phyloP scores from a whole-genome alignment of 2,888 invertebrate species.

The Drosophila macrospina region DNA sequence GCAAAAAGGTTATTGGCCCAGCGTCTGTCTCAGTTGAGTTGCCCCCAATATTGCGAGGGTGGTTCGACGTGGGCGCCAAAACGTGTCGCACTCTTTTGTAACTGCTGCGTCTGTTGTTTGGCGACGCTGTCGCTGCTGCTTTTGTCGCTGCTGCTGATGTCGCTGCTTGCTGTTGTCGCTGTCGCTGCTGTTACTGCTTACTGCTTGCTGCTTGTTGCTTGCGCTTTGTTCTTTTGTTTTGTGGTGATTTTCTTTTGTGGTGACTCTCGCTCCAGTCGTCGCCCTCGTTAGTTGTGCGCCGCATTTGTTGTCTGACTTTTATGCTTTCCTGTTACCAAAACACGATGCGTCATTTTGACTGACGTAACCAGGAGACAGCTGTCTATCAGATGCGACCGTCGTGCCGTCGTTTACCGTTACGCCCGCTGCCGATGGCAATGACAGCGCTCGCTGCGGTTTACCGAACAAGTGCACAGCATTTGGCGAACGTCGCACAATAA shows the following conservation, averaged over 20 bases:
- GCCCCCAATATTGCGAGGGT: slow-evolving; percentile 49
- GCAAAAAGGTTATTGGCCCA: slow-evolving; percentile 59
- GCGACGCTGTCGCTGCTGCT: slow-evolving; percentile 13
- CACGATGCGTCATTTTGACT: slow-evolving; percentile 86
- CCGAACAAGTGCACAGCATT: slow-evolving; percentile 83
- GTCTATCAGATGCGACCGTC: slow-evolving; percentile 83
- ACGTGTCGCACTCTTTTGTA: slow-evolving; percentile 38
- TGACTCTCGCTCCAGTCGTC: slow-evolving; percentile 58
- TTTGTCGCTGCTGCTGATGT: slow-evolving; percentile 19
- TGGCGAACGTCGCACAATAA: slow-evolving; percentile 15
- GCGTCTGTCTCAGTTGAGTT: slow-evolving; percentile 14
- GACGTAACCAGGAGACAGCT: slow-evolving; percentile 85
- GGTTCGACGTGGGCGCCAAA: slow-evolving; percentile 55
- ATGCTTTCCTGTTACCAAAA: slow-evolving; percentile 85
- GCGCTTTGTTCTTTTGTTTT: slow-evolving; percentile 76
- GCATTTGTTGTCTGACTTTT: slow-evolving; percentile 47
- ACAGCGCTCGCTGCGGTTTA: slow-evolving; percentile 81
- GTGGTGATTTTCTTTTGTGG: slow-evolving; percentile 72
- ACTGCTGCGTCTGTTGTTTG: slow-evolving; percentile 31
- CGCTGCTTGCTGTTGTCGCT: slow-evolving; percentile 8
- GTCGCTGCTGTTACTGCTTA: slow-evolving; percentile 10
- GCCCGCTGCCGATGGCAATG: slow-evolving; percentile 75
- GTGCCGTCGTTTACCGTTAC: slow-evolving; percentile 76
- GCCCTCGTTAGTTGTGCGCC: slow-evolving; percentile 7
- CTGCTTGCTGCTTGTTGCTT: slow-evolving; percentile 31